Conservation (phyloP, 2,888 invertebrate species). For the Nephrotoma appendiculata region DNA sequence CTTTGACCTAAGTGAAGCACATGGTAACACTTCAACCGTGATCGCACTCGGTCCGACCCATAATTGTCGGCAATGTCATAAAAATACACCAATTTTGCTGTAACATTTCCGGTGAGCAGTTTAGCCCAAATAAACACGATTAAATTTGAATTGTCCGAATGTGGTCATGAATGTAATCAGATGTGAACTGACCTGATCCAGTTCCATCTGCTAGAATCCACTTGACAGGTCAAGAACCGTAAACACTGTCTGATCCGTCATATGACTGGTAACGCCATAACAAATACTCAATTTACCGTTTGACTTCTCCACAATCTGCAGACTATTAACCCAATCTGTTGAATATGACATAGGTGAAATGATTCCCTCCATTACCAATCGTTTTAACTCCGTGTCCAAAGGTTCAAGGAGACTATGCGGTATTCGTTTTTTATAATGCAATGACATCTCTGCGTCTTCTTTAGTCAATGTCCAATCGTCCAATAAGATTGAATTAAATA, state of each 20-base stretch:
- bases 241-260: not conserved
- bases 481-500: not conserved
- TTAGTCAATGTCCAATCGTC: too few relatives aligned
- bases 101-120: slow-evolving; percentile 1
- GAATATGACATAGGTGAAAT: too few relatives aligned
- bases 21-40: not conserved
- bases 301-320: not conserved
- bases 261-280: too few relatives aligned
- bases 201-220: slow-evolving; percentile 11
- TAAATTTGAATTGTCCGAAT: slow-evolving; percentile 15
- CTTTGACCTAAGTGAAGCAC: not conserved
- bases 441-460: too few relatives aligned
- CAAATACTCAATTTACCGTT: not conserved
- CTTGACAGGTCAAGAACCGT: not conserved
- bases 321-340: slow-evolving; percentile 13
- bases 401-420: not conserved
- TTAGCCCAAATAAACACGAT: not conserved
- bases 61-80: not conserved
- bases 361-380: slow-evolving; percentile 9
- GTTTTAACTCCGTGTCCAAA: not conserved
- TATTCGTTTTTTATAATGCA: not conserved
- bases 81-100: not conserved
- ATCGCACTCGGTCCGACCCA: not conserved
- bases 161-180: not conserved
- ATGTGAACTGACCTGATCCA: not conserved